These are phyloP conservation scores for Oryzias dopingdopingensis DNA, from an alignment of 2,797 vertebrate species.

Conservation along the genomic window DNA sequence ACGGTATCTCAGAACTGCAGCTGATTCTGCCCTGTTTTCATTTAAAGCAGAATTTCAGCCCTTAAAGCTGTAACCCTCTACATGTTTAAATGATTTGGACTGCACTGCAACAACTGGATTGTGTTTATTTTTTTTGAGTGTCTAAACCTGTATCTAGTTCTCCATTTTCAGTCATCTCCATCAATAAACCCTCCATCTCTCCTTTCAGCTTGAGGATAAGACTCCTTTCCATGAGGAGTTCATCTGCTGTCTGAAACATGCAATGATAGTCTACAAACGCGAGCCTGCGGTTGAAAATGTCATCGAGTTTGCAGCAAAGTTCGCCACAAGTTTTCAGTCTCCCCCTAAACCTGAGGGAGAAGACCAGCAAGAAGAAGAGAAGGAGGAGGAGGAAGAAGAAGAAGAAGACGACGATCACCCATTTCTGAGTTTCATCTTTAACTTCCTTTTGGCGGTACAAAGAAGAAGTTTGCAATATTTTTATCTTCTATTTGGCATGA, in stretches of 20 bases:
- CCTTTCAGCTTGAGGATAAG: slow-evolving; percentile 83
- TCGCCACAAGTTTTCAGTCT: slow-evolving; percentile 85
- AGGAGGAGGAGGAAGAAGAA: slow-evolving; percentile 38
- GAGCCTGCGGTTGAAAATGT: slow-evolving; percentile 89
- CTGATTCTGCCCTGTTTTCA: too few relatives aligned
- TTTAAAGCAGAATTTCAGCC: too few relatives aligned
- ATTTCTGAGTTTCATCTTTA: slow-evolving; percentile 87
- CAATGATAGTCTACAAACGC: slow-evolving; percentile 89
- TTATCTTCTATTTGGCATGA: too few relatives aligned
- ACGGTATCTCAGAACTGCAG: too few relatives aligned
- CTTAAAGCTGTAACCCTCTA: too few relatives aligned
- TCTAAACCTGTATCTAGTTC: not conserved
- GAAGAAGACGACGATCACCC: slow-evolving; percentile 74
- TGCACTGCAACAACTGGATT: not conserved
- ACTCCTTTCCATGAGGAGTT: slow-evolving; percentile 87
- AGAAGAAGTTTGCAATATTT: not conserved
- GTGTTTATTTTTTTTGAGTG: too few relatives aligned
- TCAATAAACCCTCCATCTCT: slow-evolving; percentile 6
- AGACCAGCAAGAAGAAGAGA: slow-evolving; percentile 28
- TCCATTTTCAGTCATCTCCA: not conserved
- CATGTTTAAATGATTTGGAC: too few relatives aligned
- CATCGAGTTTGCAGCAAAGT: slow-evolving; percentile 88
- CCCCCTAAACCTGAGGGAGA: slow-evolving; percentile 57
- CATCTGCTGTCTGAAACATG: slow-evolving; percentile 86
- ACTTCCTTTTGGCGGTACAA: slow-evolving; percentile 90